These are phyloP conservation scores for Temnothorax longispinosus DNA, from an alignment of 1,140 invertebrate species.

Conservation along the genomic window DNA sequence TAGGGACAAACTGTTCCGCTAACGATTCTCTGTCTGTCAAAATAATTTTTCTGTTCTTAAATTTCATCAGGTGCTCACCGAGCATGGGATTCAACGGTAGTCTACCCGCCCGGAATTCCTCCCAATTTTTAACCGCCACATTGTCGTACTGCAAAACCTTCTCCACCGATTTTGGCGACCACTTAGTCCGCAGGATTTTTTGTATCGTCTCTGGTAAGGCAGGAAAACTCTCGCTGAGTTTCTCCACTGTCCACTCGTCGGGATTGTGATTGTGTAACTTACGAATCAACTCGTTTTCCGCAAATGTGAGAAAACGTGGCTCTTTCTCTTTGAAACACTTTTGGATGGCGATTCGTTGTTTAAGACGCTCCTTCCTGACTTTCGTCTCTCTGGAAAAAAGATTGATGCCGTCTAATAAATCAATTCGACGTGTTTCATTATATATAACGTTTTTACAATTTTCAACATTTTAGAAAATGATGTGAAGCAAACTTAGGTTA, in stretches of 20 bases:
- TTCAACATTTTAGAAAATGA: conserved; percentile 3
- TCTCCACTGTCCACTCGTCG: conserved; percentile 90
- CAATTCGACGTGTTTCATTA: conserved; percentile 37
- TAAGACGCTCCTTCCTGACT: conserved; percentile 83
- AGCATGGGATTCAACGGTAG: conserved; percentile 85
- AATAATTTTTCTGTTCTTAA: conserved; percentile 86
- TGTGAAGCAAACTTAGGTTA: no score
- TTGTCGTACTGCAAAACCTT: conserved; percentile 88
- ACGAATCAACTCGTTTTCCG: conserved; percentile 93
- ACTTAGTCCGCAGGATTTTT: conserved; percentile 88
- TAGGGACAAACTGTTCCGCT: conserved; percentile 71
- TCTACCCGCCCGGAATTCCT: conserved; percentile 86
- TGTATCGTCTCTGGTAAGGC: conserved; percentile 88
- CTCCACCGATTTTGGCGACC: conserved; percentile 86
- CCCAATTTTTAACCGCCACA: conserved; percentile 89
- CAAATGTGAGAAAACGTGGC: conserved; percentile 92
- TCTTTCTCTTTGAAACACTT: conserved; percentile 90
- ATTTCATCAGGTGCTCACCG: conserved; percentile 88
- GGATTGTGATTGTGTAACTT: conserved; percentile 89
- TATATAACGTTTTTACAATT: conserved; percentile 29
- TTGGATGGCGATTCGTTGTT: conserved; percentile 88
- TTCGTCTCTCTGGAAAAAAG: conserved; percentile 77
- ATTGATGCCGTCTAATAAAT: neutral
- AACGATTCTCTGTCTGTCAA: conserved; percentile 74
- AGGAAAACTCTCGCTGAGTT: conserved; percentile 92